Conservation (phyloP, 2,888 invertebrate species). For the Argyra leucocephala region DNA sequence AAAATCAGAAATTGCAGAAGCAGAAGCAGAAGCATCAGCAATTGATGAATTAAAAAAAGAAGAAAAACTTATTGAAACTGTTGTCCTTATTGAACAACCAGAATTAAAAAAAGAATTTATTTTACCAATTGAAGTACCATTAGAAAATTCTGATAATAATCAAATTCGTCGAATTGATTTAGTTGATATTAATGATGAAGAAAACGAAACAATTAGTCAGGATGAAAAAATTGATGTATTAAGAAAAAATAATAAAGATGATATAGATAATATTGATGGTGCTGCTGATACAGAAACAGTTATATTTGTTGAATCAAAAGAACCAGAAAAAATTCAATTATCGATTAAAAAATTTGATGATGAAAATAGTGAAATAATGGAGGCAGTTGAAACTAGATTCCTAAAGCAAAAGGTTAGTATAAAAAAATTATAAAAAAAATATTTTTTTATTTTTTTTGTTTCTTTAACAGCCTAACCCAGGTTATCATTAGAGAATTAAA, state of each 20-base stretch:
- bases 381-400: conserved; percentile 47
- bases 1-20: conserved; percentile 21
- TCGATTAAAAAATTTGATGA: conserved; percentile 46
- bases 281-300: conserved; percentile 29
- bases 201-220: conserved; percentile 43
- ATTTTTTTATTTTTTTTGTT: no score
- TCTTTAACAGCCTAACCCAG: no score
- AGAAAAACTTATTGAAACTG: conserved; percentile 24
- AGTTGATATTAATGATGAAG: conserved; percentile 33
- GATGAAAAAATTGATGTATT: conserved; percentile 49
- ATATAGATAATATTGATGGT: conserved; percentile 39
- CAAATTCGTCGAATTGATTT: conserved; percentile 4
- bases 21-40: conserved; percentile 21
- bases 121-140: conserved; percentile 36
- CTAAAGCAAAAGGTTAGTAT: neutral
- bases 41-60: conserved; percentile 25
- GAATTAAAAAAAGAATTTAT: conserved; percentile 29
- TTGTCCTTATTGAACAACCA: conserved; percentile 21
- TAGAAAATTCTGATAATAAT: conserved; percentile 34
- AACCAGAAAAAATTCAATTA: conserved; percentile 47
- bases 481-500: no score
- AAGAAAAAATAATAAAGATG: conserved; percentile 43
- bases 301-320: conserved; percentile 46
- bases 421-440: no score
- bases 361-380: conserved; percentile 50